Evolutionary conservation across 2,113 vertebrate genomes (phyloP).

Genomic region (Trachemys scripta): DNA sequence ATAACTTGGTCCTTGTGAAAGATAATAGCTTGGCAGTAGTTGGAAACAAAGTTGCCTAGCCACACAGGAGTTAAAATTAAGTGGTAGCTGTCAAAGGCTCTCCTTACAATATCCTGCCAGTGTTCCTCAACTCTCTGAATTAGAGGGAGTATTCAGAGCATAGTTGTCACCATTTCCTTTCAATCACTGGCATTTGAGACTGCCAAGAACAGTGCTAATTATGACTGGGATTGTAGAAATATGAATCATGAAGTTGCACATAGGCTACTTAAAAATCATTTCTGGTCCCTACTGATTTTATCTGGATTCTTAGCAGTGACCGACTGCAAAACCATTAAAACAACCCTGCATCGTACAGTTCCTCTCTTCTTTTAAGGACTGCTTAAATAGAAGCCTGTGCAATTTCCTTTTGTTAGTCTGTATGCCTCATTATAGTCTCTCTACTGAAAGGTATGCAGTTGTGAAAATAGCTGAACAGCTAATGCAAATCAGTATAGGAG

Average conservation of each 20-base stretch:
- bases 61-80: not conserved
- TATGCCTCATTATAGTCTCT: not conserved
- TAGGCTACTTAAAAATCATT: not conserved
- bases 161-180: not conserved
- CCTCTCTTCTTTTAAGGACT: not conserved
- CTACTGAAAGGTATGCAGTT: not conserved
- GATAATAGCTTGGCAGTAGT: not conserved
- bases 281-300: not conserved
- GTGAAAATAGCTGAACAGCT: constrained; percentile 3
- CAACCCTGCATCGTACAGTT: not conserved
- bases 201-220: not conserved
- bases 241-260: not conserved
- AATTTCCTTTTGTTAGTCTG: not conserved
- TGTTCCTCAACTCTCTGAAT: not conserved
- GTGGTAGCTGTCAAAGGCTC: not conserved
- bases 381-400: not conserved
- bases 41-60: not conserved
- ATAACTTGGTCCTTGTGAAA: not conserved
- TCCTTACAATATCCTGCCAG: not conserved
- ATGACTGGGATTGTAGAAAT: not conserved
- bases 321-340: not conserved
- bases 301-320: not conserved
- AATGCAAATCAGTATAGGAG: not conserved
- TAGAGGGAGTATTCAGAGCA: not conserved
- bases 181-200: not conserved